A percentile compares a stretch with the other conserved stretches of the same genome.
phyloP scores from a whole-genome alignment of 2,888 invertebrate genomes.

The Actias luna region DNA sequence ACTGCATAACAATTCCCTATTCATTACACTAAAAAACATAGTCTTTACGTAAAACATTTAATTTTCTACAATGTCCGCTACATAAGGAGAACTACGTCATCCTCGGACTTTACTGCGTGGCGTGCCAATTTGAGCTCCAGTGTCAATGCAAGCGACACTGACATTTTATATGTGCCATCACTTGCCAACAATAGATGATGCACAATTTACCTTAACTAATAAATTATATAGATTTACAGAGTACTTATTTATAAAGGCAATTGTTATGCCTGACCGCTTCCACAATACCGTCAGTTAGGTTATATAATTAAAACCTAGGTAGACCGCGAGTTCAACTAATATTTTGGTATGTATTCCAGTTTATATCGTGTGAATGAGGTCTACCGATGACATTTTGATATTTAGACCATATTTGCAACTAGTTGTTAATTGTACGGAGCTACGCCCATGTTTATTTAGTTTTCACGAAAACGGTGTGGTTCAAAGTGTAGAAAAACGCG shows the following conservation, averaged over 20 bases:
- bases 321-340: background rate
- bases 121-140: constrained; percentile 33
- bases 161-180: constrained; percentile 25
- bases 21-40: background rate
- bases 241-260: background rate
- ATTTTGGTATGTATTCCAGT: background rate
- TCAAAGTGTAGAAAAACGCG: background rate
- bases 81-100: background rate
- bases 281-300: background rate
- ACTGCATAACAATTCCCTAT: no score
- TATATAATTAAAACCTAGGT: background rate
- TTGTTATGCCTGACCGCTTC: background rate
- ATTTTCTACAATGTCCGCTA: background rate
- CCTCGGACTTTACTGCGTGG: constrained; percentile 27
- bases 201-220: constrained; percentile 7
- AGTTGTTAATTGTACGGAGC: constrained; percentile 14
- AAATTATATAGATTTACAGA: background rate
- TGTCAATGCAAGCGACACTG: constrained; percentile 35
- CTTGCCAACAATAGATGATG: constrained; percentile 6
- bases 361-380: background rate
- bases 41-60: background rate
- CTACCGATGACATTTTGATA: constrained; percentile 13
- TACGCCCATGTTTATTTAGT: constrained; percentile 13
- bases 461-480: constrained; percentile 9
- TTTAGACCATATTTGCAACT: constrained; percentile 17